Evolutionary conservation across 1,140 invertebrate species (phyloP).

Genomic region (Popillia japonica): DNA sequence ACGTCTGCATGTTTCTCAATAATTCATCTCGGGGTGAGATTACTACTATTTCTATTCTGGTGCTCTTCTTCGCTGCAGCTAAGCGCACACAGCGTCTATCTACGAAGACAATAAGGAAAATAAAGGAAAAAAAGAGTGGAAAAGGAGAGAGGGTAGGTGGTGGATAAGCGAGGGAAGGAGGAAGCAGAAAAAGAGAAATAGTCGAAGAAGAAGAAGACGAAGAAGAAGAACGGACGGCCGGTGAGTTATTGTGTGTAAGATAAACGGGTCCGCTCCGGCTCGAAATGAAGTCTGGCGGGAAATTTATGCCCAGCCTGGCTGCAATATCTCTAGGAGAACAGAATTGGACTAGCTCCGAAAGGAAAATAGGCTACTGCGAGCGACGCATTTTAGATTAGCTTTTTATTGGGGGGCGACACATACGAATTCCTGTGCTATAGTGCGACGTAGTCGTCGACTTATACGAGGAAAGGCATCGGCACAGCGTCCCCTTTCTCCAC

Average conservation of each 20-base stretch:
- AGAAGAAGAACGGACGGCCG: constrained; percentile 58
- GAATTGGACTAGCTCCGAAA: constrained; percentile 59
- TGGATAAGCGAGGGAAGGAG: too few species aligned
- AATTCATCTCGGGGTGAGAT: constrained; percentile 58
- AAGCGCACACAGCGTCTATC: too few species aligned
- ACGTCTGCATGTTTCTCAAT: constrained; percentile 45
- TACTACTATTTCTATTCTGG: constrained; percentile 58
- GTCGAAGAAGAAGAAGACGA: constrained; percentile 46
- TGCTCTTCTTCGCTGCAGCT: constrained; percentile 57
- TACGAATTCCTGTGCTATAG: constrained; percentile 30
- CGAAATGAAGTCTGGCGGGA: constrained; percentile 62
- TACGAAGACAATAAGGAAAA: constrained; percentile 59
- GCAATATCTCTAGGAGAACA: constrained; percentile 60
- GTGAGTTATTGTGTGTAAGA: constrained; percentile 62
- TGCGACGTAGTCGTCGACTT: not conserved
- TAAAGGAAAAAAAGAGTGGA: too few species aligned
- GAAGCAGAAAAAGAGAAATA: too few species aligned
- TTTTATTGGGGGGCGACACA: constrained; percentile 54
- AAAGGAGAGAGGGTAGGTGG: too few species aligned
- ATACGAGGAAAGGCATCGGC: too few species aligned
- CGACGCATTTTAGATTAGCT: constrained; percentile 59
- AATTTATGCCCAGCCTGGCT: constrained; percentile 59
- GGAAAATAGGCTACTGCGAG: constrained; percentile 58
- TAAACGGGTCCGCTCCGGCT: constrained; percentile 61
- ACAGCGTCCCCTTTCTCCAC: not conserved